phyloP scores from a whole-genome alignment of 2,113 vertebrate species.

The Strigops habroptila region DNA sequence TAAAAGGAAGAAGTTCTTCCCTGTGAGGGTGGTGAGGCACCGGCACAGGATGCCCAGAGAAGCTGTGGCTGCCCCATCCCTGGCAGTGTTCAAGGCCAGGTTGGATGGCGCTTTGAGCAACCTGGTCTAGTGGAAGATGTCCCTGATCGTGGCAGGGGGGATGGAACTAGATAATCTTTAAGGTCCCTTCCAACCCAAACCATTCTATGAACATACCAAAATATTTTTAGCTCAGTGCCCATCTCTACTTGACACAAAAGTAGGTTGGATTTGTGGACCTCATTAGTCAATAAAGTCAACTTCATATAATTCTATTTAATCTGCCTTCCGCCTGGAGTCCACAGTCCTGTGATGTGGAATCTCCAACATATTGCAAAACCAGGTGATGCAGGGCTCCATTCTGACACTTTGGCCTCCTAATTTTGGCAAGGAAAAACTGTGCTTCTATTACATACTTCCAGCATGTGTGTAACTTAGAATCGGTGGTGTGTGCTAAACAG shows the following conservation, averaged over 20 bases:
- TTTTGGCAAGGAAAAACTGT: not conserved
- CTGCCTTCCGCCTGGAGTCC: not conserved
- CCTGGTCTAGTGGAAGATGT: not conserved
- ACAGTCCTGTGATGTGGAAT: fast-evolving
- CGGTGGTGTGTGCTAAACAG: not conserved
- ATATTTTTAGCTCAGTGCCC: not conserved
- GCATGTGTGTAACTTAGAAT: not conserved
- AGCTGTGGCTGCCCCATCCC: not conserved
- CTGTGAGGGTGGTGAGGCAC: not conserved
- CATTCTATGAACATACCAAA: not conserved
- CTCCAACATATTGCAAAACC: not conserved
- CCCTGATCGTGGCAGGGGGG: not conserved
- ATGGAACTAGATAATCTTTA: not conserved
- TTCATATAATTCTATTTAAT: not conserved
- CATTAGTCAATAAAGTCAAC: not conserved
- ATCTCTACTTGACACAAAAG: not conserved
- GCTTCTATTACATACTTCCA: not conserved
- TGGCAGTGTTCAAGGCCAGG: not conserved
- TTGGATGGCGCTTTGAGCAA: not conserved
- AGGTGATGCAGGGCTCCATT: not conserved
- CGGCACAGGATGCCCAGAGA: not conserved
- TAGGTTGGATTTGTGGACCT: not conserved
- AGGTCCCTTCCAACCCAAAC: not conserved
- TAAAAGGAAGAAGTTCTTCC: not conserved
- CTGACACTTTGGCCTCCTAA: not conserved